phyloP scores from a whole-genome alignment of 2,888 invertebrate species.

The Monochamus alternatus region DNA sequence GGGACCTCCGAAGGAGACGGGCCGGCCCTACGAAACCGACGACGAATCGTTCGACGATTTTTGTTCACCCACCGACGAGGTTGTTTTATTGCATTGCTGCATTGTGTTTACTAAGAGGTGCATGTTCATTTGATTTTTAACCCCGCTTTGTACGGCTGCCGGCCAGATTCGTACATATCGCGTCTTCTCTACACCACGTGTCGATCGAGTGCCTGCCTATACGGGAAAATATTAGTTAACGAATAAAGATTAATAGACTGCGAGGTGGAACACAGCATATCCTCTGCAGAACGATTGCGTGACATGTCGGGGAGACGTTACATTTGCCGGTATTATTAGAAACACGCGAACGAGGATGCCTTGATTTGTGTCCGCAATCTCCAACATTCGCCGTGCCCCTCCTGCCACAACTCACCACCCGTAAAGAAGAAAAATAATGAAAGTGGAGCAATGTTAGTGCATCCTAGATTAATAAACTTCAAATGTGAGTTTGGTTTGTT shows the following conservation, averaged over 20 bases:
- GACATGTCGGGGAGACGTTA: not conserved
- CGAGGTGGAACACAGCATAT: slow-evolving; percentile 24
- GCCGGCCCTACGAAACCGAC: slow-evolving; percentile 62
- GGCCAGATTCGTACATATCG: not conserved
- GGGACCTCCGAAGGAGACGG: slow-evolving; percentile 42
- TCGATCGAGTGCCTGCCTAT: not conserved
- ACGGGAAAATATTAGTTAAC: slow-evolving; percentile 19
- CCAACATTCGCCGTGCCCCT: slow-evolving; percentile 25
- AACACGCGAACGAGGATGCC: slow-evolving; percentile 48
- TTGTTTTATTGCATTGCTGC: slow-evolving; percentile 11
- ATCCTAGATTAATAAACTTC: slow-evolving; percentile 34
- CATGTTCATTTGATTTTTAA: slow-evolving; percentile 30
- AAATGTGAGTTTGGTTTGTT: slow-evolving; percentile 29
- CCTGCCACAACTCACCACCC: slow-evolving; percentile 32
- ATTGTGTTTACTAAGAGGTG: slow-evolving; percentile 33
- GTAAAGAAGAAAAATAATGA: slow-evolving; percentile 27
- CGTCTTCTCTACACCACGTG: not conserved
- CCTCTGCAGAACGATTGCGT: slow-evolving; percentile 26
- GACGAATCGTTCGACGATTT: slow-evolving; percentile 32
- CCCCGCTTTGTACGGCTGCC: slow-evolving; percentile 1
- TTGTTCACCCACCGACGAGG: slow-evolving; percentile 38
- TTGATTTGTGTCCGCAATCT: slow-evolving; percentile 28
- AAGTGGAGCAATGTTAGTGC: slow-evolving; percentile 49
- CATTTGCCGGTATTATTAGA: slow-evolving; percentile 52
- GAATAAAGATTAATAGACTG: slow-evolving; percentile 39